These are phyloP conservation scores for Mungos mungo DNA, from an alignment of 2,113 vertebrate genomes.

Conservation along the genomic window DNA sequence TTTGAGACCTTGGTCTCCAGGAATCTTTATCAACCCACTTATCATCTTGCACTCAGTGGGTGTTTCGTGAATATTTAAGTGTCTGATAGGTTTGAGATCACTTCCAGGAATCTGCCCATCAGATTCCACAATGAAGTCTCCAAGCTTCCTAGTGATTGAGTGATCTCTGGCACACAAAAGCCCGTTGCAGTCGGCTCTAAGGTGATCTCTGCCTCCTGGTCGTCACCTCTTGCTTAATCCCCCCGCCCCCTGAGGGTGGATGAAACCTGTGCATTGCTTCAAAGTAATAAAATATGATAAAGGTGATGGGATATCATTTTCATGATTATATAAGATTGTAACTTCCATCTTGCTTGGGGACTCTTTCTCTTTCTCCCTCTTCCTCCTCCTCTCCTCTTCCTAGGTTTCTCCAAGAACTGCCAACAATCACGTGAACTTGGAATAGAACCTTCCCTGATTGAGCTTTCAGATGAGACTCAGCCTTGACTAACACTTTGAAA, in stretches of 20 bases:
- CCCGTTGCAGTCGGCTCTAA: background rate
- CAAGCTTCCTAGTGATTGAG: background rate
- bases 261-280: background rate
- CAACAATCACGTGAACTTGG: background rate
- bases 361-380: background rate
- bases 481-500: background rate
- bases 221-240: background rate
- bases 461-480: background rate
- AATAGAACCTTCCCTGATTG: background rate
- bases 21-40: background rate
- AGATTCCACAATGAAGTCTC: background rate
- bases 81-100: background rate
- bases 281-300: background rate
- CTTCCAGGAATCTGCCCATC: background rate
- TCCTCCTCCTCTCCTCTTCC: background rate
- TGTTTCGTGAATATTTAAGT: background rate
- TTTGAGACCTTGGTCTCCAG: background rate
- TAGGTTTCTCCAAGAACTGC: background rate
- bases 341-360: background rate
- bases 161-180: background rate
- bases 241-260: background rate
- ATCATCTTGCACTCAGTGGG: background rate
- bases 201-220: background rate
- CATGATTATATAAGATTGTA: background rate
- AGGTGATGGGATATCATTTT: background rate